Conservation (phyloP, 2,888 invertebrate genomes). For the Seira ritae region DNA sequence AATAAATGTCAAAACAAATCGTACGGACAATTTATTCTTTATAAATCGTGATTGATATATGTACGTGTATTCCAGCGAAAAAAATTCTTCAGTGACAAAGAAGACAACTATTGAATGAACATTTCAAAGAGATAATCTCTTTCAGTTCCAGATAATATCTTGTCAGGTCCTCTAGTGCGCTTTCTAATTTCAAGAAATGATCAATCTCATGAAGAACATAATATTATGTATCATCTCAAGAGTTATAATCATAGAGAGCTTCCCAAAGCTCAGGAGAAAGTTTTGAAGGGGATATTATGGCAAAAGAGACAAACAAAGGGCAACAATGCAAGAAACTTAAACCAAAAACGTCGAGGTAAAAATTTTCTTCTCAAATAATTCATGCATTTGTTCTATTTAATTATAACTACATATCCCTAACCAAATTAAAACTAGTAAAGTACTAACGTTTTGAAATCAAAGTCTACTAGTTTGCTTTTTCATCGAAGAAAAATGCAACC, state of each 20-base stretch:
- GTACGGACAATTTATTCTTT: too few species aligned
- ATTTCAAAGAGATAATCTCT: not conserved
- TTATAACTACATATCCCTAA: not conserved
- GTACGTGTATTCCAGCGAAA: too few species aligned
- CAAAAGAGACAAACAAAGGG: not conserved
- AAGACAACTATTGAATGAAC: not conserved
- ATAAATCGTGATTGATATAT: too few species aligned
- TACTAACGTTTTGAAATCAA: constrained; percentile 32
- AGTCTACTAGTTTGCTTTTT: constrained; percentile 62
- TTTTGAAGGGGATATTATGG: not conserved
- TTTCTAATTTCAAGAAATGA: constrained; percentile 12
- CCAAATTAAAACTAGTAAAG: not conserved
- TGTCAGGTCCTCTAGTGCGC: constrained; percentile 64
- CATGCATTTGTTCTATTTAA: not conserved
- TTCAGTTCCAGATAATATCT: not conserved
- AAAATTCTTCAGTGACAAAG: not conserved
- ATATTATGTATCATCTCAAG: not conserved
- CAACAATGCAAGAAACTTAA: not conserved
- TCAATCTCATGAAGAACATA: not conserved
- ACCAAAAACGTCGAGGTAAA: not conserved
- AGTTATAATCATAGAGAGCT: not conserved
- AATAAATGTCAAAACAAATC: too few species aligned
- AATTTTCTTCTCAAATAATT: too few species aligned
- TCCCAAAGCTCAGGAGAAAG: not conserved
- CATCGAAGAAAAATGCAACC: constrained; percentile 60